Percentiles rank a stretch among this genome's conserved stretches.
phyloP scores from a whole-genome alignment of 2,888 invertebrate species.

The Trissonchulus latispiculum region DNA sequence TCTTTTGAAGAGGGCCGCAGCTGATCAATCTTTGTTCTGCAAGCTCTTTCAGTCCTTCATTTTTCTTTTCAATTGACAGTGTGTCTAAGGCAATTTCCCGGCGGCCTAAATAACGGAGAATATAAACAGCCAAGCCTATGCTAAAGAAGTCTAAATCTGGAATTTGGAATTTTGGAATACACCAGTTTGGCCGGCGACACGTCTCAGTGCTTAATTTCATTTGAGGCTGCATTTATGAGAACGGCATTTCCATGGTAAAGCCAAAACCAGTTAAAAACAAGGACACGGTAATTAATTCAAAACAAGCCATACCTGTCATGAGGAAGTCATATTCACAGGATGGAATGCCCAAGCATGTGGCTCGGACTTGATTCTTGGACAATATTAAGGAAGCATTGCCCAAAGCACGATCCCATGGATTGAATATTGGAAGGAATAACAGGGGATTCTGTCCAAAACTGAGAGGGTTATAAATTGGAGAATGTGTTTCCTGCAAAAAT shows the following conservation, averaged over 20 bases:
- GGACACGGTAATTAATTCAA: too few species aligned
- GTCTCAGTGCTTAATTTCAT: too few species aligned
- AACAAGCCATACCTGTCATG: conserved; percentile 30
- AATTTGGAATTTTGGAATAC: too few species aligned
- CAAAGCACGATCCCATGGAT: conserved; percentile 14
- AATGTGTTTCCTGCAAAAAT: background rate
- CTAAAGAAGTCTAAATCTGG: too few species aligned
- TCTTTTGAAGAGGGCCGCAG: conserved; percentile 33
- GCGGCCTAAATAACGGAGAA: conserved; percentile 26
- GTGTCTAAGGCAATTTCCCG: conserved; percentile 28
- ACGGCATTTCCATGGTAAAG: too few species aligned
- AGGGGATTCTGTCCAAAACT: conserved; percentile 11
- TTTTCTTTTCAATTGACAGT: conserved; percentile 22
- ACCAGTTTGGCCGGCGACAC: too few species aligned
- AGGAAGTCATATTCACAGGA: conserved; percentile 33
- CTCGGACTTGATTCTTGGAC: conserved; percentile 7
- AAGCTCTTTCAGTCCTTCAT: conserved; percentile 26
- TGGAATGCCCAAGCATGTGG: conserved; percentile 11
- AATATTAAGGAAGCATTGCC: conserved; percentile 20
- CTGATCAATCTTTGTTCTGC: conserved; percentile 27
- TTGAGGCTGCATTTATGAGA: too few species aligned
- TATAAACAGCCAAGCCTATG: too few species aligned
- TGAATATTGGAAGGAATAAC: conserved; percentile 7
- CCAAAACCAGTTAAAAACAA: too few species aligned
- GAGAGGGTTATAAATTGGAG: conserved; percentile 26